Percentiles rank a stretch among this genome's conserved stretches.
Conservation (phyloP, 2,113 vertebrate species). For the Notothenia rossii region DNA sequence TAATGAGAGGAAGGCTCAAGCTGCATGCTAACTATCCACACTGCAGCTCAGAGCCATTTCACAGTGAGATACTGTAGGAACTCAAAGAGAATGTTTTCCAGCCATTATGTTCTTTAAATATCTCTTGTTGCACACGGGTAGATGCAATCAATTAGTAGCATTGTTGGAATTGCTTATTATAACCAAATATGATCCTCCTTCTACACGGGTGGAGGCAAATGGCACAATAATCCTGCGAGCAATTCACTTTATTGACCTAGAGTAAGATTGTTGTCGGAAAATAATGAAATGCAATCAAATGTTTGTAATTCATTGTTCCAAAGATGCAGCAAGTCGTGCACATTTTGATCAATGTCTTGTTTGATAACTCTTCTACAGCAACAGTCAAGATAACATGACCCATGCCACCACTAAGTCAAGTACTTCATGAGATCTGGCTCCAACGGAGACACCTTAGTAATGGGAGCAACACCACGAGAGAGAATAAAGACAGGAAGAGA, state of each 20-base stretch:
- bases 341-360: not conserved
- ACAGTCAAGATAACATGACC: not conserved
- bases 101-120: not conserved
- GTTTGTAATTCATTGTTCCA: not conserved
- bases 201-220: slow-evolving; percentile 12
- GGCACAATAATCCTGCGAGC: not conserved
- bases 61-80: not conserved
- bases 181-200: not conserved
- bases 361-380: not conserved
- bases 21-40: slow-evolving; percentile 44
- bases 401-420: not conserved
- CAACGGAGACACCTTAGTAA: slow-evolving; percentile 10
- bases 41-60: slow-evolving; percentile 31
- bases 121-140: slow-evolving; percentile 22
- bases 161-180: slow-evolving; percentile 16
- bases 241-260: not conserved
- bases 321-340: not conserved
- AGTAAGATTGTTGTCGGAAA: not conserved
- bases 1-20: slow-evolving; percentile 34
- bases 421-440: slow-evolving; percentile 15
- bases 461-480: slow-evolving; percentile 14
- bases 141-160: slow-evolving; percentile 15
- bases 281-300: not conserved
- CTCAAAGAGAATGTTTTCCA: slow-evolving; percentile 22
- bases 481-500: slow-evolving; percentile 4